Conservation (phyloP, 2,888 invertebrate species). For the Tortrix viridana region DNA sequence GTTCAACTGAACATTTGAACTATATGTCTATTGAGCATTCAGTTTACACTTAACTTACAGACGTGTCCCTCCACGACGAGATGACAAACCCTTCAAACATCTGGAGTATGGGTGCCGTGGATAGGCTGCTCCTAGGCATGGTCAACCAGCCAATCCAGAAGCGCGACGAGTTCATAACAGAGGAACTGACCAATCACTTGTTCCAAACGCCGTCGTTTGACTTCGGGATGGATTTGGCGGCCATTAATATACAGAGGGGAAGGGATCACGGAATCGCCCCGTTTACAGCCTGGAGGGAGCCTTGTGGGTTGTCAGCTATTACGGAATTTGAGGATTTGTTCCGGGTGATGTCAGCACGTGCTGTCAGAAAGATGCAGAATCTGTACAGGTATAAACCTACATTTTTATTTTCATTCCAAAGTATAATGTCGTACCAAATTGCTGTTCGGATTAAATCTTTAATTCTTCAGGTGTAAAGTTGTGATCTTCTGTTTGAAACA, state of each 20-base stretch:
- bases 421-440: no score
- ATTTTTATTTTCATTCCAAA: background rate
- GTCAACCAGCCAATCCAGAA: constrained; percentile 90
- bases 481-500: no score
- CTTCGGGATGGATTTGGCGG: constrained; percentile 94
- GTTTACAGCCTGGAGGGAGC: constrained; percentile 91
- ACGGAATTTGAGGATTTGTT: constrained; percentile 88
- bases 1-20: no score
- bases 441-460: no score
- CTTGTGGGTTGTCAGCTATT: constrained; percentile 89
- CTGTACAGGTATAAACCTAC: constrained; percentile 76
- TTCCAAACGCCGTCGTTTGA: constrained; percentile 89
- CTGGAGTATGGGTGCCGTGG: constrained; percentile 91
- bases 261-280: constrained; percentile 94
- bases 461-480: no score
- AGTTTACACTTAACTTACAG: constrained; percentile 70
- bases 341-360: constrained; percentile 86
- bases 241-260: constrained; percentile 93
- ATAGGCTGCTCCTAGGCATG: constrained; percentile 90
- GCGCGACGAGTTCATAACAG: constrained; percentile 92
- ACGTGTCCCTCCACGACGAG: constrained; percentile 92
- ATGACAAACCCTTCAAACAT: constrained; percentile 88
- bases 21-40: no score
- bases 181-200: constrained; percentile 92
- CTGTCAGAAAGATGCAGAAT: constrained; percentile 85